A percentile compares a stretch with the other conserved stretches of the same genome.
These are phyloP conservation scores for Tragelaphus eurycerus DNA, from an alignment of 2,797 vertebrate species.

Conservation along the genomic window DNA sequence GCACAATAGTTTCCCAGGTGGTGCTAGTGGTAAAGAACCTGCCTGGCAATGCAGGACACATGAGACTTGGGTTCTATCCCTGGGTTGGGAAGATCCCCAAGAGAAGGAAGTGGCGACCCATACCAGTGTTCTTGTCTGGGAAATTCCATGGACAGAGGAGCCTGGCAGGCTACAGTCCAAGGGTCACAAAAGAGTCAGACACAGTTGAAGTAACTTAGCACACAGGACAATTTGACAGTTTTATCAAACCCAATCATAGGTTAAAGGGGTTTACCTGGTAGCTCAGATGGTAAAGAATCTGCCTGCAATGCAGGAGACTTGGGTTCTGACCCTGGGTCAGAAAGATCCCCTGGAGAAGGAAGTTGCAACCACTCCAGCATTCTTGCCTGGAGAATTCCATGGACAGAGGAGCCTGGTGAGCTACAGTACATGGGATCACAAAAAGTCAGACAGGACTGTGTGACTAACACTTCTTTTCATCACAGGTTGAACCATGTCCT, in stretches of 20 bases:
- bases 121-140: not conserved
- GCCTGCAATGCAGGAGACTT: not conserved
- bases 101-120: not conserved
- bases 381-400: not conserved
- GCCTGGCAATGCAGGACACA: not conserved
- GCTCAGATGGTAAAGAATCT: not conserved
- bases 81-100: not conserved
- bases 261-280: not conserved
- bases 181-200: not conserved
- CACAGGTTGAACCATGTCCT: not conserved
- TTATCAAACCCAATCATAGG: not conserved
- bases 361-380: not conserved
- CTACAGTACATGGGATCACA: not conserved
- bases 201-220: not conserved
- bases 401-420: not conserved
- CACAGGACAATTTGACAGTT: not conserved
- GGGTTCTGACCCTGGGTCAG: not conserved
- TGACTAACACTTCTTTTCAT: not conserved
- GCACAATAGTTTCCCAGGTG: not conserved
- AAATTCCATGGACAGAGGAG: not conserved
- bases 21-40: not conserved
- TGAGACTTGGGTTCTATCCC: not conserved
- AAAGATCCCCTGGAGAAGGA: not conserved
- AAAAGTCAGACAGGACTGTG: not conserved
- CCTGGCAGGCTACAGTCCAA: not conserved